These are phyloP conservation scores for Serilophus lunatus DNA, from an alignment of 2,113 vertebrate species.

Conservation along the genomic window DNA sequence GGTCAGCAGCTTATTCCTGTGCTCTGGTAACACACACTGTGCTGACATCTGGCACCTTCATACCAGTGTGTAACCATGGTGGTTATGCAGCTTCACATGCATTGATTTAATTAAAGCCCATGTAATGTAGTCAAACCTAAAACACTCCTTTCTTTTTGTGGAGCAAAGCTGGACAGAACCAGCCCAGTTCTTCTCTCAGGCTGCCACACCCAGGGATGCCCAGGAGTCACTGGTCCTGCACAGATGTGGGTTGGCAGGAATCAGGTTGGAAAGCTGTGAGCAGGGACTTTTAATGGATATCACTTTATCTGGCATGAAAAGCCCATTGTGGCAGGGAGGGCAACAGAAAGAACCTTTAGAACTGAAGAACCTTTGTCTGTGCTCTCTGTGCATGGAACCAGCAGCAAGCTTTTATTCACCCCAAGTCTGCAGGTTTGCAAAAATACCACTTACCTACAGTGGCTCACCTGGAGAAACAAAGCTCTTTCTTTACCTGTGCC, in stretches of 20 bases:
- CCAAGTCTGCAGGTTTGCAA: background rate
- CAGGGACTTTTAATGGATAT: background rate
- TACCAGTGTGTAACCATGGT: background rate
- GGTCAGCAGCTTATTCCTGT: background rate
- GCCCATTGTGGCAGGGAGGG: background rate
- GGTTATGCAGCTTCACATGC: background rate
- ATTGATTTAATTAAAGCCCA: background rate
- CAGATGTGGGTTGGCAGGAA: background rate
- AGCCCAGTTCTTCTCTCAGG: background rate
- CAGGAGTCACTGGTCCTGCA: background rate
- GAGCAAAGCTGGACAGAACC: background rate
- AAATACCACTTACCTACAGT: background rate
- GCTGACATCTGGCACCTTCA: background rate
- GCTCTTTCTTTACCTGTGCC: background rate
- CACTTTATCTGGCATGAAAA: background rate
- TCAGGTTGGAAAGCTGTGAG: background rate
- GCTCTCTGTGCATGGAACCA: background rate
- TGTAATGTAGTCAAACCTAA: background rate
- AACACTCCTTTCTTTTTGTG: background rate
- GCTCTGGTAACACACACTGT: background rate
- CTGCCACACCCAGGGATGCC: background rate
- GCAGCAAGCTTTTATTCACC: accelerated
- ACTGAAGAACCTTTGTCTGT: background rate
- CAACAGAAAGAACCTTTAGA: background rate
- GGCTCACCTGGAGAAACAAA: background rate